Evolutionary conservation across 2,888 invertebrate species (phyloP).

Genomic region (Hemistola chrysoprasaria): DNA sequence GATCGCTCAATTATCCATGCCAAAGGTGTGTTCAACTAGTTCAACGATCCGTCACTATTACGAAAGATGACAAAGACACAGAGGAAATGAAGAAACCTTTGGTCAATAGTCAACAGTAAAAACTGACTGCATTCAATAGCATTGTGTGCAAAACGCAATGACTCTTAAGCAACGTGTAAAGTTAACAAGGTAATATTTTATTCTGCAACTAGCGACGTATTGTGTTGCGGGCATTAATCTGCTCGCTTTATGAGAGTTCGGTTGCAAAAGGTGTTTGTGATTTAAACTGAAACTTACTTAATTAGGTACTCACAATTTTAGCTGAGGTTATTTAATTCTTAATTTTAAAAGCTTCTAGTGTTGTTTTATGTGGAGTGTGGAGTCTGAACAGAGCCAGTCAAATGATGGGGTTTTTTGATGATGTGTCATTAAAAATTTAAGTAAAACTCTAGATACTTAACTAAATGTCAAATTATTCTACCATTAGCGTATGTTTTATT

Average conservation of each 20-base stretch:
- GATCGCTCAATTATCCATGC: not conserved
- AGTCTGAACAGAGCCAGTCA: no score
- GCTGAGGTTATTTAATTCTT: no score
- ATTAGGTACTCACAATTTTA: no score
- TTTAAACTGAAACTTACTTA: not conserved
- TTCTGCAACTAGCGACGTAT: constrained; percentile 10
- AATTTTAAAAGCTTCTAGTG: no score
- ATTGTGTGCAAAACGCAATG: constrained; percentile 10
- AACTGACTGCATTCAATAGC: not conserved
- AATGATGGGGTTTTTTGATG: no score
- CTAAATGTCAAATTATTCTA: no score
- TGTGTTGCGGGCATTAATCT: constrained; percentile 14
- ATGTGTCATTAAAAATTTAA: no score
- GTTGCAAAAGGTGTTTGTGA: constrained; percentile 6
- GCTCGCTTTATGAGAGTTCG: constrained; percentile 9
- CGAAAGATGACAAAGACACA: constrained; percentile 7
- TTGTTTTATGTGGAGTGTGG: no score
- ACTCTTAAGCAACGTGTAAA: constrained; percentile 9
- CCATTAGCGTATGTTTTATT: no score
- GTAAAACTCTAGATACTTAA: no score
- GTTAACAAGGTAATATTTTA: constrained; percentile 18
- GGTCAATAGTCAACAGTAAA: not conserved
- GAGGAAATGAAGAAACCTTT: constrained; percentile 9
- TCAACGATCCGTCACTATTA: constrained; percentile 5
- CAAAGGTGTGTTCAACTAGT: constrained; percentile 5